Conservation (phyloP, 2,113 vertebrate genomes). For the Bambusicola thoracicus region DNA sequence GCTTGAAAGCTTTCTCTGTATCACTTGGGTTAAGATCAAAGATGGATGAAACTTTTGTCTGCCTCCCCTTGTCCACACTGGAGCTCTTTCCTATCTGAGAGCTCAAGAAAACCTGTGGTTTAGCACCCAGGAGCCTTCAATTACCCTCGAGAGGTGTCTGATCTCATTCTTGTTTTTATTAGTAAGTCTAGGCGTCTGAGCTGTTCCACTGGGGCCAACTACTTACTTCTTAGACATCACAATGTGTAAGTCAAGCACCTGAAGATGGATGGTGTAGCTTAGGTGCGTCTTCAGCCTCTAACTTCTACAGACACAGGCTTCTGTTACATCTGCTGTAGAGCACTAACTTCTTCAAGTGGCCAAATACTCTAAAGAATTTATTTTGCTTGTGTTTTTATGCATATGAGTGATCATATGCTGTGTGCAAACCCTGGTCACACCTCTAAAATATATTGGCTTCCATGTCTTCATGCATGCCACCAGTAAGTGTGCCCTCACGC, state of each 20-base stretch:
- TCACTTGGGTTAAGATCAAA: background rate
- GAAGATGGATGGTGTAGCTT: background rate
- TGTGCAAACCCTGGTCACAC: background rate
- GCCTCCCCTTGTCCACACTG: background rate
- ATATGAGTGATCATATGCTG: background rate
- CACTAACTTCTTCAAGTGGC: background rate
- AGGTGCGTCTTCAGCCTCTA: background rate
- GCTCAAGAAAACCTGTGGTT: constrained; percentile 1
- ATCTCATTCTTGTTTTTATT: constrained; percentile 3
- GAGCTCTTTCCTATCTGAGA: background rate
- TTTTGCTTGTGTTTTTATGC: background rate
- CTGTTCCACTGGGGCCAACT: background rate
- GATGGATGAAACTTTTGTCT: background rate
- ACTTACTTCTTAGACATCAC: background rate
- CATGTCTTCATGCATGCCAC: background rate
- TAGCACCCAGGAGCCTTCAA: background rate
- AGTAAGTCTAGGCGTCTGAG: constrained; percentile 28
- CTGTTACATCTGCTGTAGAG: background rate
- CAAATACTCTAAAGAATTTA: background rate
- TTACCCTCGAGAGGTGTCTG: constrained; percentile 11
- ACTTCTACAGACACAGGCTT: background rate
- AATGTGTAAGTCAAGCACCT: background rate
- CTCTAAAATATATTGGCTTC: background rate
- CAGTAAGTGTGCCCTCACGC: background rate
- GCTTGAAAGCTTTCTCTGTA: rapidly evolving